phyloP scores from a whole-genome alignment of 1,140 invertebrate genomes.

The Calosoma granatense region DNA sequence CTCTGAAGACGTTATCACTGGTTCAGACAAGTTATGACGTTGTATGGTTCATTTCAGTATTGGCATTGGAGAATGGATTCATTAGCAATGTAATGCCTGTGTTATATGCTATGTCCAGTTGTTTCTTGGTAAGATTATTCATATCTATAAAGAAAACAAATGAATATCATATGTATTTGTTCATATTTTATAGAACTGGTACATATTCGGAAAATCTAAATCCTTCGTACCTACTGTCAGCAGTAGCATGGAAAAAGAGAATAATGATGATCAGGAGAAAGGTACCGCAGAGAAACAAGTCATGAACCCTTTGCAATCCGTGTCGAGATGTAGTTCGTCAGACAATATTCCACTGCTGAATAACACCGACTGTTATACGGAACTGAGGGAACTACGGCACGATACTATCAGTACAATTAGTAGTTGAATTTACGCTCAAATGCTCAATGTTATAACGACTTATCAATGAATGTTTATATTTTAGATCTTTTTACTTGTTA shows the following conservation, averaged over 20 bases:
- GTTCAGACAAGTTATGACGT: conserved; percentile 30
- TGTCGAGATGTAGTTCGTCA: conserved; percentile 25
- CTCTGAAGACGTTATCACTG: conserved; percentile 28
- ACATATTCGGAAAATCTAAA: conserved; percentile 30
- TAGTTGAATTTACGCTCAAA: conserved; percentile 18
- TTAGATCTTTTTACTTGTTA: not conserved
- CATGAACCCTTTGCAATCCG: conserved; percentile 15
- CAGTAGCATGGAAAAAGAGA: conserved; percentile 20
- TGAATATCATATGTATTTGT: conserved; percentile 6
- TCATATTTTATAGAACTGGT: conserved; percentile 29
- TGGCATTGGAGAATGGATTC: conserved; percentile 55
- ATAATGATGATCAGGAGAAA: conserved; percentile 17
- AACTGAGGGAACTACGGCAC: conserved; percentile 28
- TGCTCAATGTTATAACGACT: not conserved
- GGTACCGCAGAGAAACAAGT: conserved; percentile 13
- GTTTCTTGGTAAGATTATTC: conserved; percentile 39
- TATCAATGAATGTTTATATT: not conserved
- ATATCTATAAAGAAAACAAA: conserved; percentile 8
- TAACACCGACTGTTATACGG: conserved; percentile 26
- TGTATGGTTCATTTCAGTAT: conserved; percentile 58
- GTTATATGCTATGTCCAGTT: conserved; percentile 41
- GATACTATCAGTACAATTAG: conserved; percentile 28
- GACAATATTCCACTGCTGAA: conserved; percentile 30
- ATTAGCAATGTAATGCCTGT: conserved; percentile 48
- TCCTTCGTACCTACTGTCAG: conserved; percentile 25